Conservation (phyloP, 2,888 invertebrate species). For the Gasteruption jaculator region DNA sequence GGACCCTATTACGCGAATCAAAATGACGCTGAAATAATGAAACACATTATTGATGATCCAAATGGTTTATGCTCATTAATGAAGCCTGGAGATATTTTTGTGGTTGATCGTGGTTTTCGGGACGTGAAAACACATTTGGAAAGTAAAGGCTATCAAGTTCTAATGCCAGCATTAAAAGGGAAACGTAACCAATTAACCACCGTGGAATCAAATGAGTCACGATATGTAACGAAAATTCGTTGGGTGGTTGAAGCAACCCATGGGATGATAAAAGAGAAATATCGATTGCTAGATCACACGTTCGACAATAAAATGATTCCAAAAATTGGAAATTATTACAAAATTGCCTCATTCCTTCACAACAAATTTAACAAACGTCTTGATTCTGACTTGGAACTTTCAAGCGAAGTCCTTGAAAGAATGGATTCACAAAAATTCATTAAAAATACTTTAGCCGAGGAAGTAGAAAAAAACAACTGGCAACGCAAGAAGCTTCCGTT, state of each 20-base stretch:
- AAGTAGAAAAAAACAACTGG: constrained; percentile 15
- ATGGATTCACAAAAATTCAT: constrained; percentile 8
- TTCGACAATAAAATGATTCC: constrained; percentile 26
- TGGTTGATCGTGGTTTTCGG: constrained; percentile 27
- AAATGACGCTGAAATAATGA: constrained; percentile 27
- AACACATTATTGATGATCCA: constrained; percentile 16
- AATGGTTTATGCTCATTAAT: constrained; percentile 21
- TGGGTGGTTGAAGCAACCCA: constrained; percentile 21
- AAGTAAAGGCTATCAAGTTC: constrained; percentile 19
- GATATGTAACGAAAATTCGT: constrained; percentile 26
- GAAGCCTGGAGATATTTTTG: constrained; percentile 20
- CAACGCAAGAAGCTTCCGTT: constrained; percentile 14
- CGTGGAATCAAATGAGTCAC: constrained; percentile 24
- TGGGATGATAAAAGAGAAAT: constrained; percentile 25
- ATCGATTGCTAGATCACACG: constrained; percentile 21
- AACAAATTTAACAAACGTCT: constrained; percentile 16
- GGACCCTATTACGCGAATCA: constrained; percentile 22
- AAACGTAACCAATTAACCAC: constrained; percentile 25
- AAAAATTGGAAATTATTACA: constrained; percentile 9
- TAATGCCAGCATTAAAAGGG: constrained; percentile 32
- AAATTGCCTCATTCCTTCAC: constrained; percentile 17
- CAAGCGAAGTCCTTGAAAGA: constrained; percentile 10
- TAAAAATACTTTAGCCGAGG: constrained; percentile 12
- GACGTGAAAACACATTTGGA: constrained; percentile 21
- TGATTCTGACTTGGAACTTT: constrained; percentile 8